A percentile compares a stretch with the other conserved stretches of the same genome.
Evolutionary conservation across 2,888 invertebrate species (phyloP).

Genomic region (Drosophila basisetae): DNA sequence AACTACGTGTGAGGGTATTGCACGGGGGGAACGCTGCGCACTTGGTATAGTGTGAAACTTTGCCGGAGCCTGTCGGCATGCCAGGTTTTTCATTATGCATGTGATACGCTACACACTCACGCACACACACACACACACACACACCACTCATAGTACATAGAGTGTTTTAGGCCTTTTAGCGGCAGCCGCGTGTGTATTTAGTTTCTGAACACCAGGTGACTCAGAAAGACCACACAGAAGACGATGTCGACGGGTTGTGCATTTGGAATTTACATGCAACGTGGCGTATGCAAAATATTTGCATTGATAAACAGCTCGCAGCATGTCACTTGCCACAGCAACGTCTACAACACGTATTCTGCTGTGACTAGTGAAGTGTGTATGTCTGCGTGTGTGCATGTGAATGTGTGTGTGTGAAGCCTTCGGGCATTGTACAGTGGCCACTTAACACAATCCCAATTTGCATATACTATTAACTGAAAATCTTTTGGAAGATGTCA

Average conservation of each 20-base stretch:
- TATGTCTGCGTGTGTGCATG: neutral
- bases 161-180: conserved; percentile 71
- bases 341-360: neutral
- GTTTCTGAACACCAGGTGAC: conserved; percentile 34
- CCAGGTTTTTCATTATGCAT: conserved; percentile 71
- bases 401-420: conserved; percentile 2
- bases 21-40: neutral
- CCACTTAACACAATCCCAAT: conserved; percentile 53
- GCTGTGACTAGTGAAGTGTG: conserved; percentile 38
- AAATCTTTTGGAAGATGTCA: conserved; percentile 22
- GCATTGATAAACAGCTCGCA: conserved; percentile 76
- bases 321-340: conserved; percentile 47
- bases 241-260: conserved; percentile 58
- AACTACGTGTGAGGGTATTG: conserved; percentile 26
- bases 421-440: conserved; percentile 51
- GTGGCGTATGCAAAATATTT: conserved; percentile 79
- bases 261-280: conserved; percentile 76
- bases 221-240: conserved; percentile 49
- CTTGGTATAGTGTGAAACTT: conserved; percentile 60
- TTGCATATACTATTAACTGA: conserved; percentile 41
- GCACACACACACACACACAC: conserved; percentile 20
- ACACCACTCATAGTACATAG: conserved; percentile 20
- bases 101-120: conserved; percentile 32
- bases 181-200: conserved; percentile 61
- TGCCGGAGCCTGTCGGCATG: conserved; percentile 50